These are phyloP conservation scores for Myotis planiceps DNA, from an alignment of 2,797 vertebrate species.

Conservation along the genomic window DNA sequence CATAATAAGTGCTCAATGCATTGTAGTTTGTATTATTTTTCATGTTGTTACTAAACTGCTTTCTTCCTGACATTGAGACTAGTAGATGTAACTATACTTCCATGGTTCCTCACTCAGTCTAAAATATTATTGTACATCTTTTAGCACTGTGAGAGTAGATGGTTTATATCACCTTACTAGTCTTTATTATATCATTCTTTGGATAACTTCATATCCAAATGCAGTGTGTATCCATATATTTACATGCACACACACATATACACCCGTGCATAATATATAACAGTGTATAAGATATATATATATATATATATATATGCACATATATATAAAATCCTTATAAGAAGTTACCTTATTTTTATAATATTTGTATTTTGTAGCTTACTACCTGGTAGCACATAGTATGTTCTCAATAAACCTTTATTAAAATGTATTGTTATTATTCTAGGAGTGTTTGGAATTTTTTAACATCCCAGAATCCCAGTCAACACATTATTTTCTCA, in stretches of 20 bases:
- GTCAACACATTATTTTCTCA: slow-evolving; percentile 97
- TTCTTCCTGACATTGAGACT: neutral
- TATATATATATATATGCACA: neutral
- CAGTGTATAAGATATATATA: neutral
- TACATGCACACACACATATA: neutral
- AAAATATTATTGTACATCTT: neutral
- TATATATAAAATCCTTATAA: neutral
- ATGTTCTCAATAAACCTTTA: neutral
- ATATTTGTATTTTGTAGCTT: neutral
- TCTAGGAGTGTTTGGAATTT: slow-evolving; percentile 97
- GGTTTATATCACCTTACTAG: neutral
- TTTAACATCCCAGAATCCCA: slow-evolving; percentile 99
- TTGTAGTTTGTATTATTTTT: neutral
- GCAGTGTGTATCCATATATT: neutral
- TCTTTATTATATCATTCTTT: neutral
- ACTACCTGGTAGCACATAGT: neutral
- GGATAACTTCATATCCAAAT: neutral
- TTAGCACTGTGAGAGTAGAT: neutral
- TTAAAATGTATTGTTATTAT: slow-evolving; percentile 40
- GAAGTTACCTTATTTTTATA: neutral
- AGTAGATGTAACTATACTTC: neutral
- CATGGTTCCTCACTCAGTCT: neutral
- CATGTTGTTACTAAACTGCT: neutral
- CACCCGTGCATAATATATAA: neutral
- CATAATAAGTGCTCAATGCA: neutral